Evolutionary conservation across 2,113 vertebrate genomes (phyloP), one percentile per base, ranked within the genome.

Genomic region (Neofelis nebulosa): DNA sequence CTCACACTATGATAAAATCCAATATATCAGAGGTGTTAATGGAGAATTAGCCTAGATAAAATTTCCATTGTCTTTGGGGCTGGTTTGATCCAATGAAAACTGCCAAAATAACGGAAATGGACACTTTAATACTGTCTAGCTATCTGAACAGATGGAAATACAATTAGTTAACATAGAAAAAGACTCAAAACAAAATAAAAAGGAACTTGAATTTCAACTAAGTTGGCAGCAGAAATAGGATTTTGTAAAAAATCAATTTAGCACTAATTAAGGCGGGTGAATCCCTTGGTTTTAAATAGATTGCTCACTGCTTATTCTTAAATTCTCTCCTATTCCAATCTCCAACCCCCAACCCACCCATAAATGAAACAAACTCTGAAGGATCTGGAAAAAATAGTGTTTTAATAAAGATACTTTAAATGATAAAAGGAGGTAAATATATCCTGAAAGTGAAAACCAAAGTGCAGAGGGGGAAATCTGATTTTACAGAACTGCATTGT

Each of bases 381-480:
- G 41, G 94, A 45, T 83, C 94, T 90, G 61, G 50, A 84, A 87
- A 95, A 98, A 95, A 38, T 71, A 96, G 97, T 96, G 3, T 80
- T 93, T 97, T 95, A 97, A 97, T 97, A 97, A 98, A 98, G 97
- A 98, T 69, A 68, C 84, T 98, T 96, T 82, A 96, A 97, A 97
- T 96, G 94, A 91, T 96, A 97, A 98, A 95, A 91, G 71, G 91
- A 96, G 45, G 73, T 94, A 97, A 33, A 84, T 96, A 97, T 96
- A 80, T 92, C 71, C 66, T 98, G 94, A 98, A 98, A 97, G 93
- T 95, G 85, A 97, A 97, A 98, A 98, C 92, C 84, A 86, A 98
- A 97, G 94, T 55, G 13, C 57, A 94, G 88, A 97, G 96, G 76
- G 82, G 95, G 96, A 94, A 89, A 97, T 97, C 25, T 97, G 45